Evolutionary conservation across 53 echinoderm and acorn worm genomes (phyloP), one percentile per base, ranked within the genome.

Genomic region (Arbacia lixula): DNA sequence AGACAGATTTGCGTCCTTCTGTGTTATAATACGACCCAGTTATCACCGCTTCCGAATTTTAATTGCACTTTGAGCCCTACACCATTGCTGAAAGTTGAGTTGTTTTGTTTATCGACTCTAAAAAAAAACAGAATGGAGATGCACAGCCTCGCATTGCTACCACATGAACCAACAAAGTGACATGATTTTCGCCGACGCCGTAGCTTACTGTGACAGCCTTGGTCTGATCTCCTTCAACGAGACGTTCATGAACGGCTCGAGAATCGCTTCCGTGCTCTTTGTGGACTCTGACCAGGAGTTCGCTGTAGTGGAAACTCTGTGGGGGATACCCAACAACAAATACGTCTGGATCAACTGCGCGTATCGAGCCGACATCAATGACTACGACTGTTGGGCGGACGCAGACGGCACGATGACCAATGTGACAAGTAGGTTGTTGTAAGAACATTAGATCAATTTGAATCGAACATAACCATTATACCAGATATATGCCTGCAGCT

Each of bases 51-150:
- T n/a, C n/a, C n/a, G n/a, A n/a, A n/a, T n/a, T n/a, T n/a, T n/a
- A n/a, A n/a, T n/a, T n/a, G n/a, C n/a, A n/a, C n/a, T n/a, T n/a
- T n/a, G n/a, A n/a, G n/a, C n/a, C n/a, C n/a, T n/a, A n/a, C n/a
- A n/a, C n/a, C n/a, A n/a, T n/a, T n/a, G n/a, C n/a, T n/a, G n/a
- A n/a, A n/a, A n/a, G n/a, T n/a, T n/a, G n/a, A n/a, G n/a, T n/a
- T n/a, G n/a, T n/a, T n/a, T n/a, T n/a, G n/a, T n/a, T n/a, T n/a
- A n/a, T n/a, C n/a, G n/a, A n/a, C n/a, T n/a, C n/a, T n/a, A n/a
- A n/a, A n/a, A n/a, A n/a, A n/a, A n/a, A n/a, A n/a, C 69, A 69
- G 69, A 69, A 43, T 69, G 69, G 69, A 69, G 43, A 12, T 69
- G 69, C 69, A 69, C 69, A 3, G 40, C 12, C 0, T 27, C 69